Base-by-base conservation (phyloP, 2,888 invertebrate genomes). In the Cancer borealis region DNA sequence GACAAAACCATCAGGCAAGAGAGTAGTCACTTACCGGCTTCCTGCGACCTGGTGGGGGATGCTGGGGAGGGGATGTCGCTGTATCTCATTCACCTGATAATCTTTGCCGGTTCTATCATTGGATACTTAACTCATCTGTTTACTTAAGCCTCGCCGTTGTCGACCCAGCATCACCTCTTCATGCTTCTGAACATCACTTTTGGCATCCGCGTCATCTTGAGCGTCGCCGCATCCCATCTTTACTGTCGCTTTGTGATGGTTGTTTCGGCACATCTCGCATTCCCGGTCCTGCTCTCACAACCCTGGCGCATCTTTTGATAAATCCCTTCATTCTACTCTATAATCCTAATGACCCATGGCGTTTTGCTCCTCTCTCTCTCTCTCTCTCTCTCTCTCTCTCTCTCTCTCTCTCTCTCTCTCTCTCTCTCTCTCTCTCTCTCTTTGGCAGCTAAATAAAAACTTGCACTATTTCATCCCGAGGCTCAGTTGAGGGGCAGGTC, bases 61-160 rank as follows among this genome's bases (percentile, higher is more conserved):
- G 84, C 0, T 6, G 79, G 21, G 39, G 84, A 1, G 84, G 10
- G 26, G 84, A 30, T 84, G 39, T 84, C 4, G 26, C 73, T 39
- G 39, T 84, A 84, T 84, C 84, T 84, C 26, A 30, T 17, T 84
- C 84, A 39, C 84, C 84, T 84, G 84, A 84, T 84, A 84, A 84
- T 39, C 84, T 26, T 30, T 39, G 49, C 89, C 49, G n/a, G 73
- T 26, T 17, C 49, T 26, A 21, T 73, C 89, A 89, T 49, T n/a
- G 73, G 73, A 8, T 0, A 21, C 73, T 10, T 73, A 26, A 26
- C 60, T 73, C n/a, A 21, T 3, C 10, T 8, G n/a, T 21, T 26
- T n/a, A 21, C 26, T 73, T n/a, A 73, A 26, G 26, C 73, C 39
- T 39, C 2, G 39, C 39, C 39, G 39, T 39, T 0, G 39, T 39